These are phyloP conservation scores for Ditula angustiorana DNA, from an alignment of 2,888 invertebrate species.

Conservation along the genomic window DNA sequence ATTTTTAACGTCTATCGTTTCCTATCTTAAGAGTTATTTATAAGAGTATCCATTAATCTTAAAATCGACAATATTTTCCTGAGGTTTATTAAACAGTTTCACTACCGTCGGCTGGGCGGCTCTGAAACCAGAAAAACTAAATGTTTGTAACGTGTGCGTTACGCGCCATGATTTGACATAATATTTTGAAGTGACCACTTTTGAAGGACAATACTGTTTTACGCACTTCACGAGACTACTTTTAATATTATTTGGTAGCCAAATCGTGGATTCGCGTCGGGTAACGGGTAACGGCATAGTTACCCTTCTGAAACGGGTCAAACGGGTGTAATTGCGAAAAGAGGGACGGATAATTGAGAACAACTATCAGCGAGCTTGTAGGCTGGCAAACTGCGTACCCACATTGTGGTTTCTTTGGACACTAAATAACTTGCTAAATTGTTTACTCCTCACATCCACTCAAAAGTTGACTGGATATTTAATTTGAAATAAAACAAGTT, in stretches of 20 bases:
- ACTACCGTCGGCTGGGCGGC: too few relatives aligned
- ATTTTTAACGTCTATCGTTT: too few relatives aligned
- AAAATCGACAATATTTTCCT: too few relatives aligned
- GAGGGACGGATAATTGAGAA: slow-evolving; percentile 12
- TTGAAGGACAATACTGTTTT: too few relatives aligned
- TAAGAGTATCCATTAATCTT: too few relatives aligned
- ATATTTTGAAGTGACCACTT: too few relatives aligned
- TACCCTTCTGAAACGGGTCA: neutral
- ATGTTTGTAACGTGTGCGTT: too few relatives aligned
- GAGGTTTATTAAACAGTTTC: too few relatives aligned
- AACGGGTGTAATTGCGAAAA: slow-evolving; percentile 17
- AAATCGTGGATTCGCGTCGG: neutral
- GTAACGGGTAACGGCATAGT: slow-evolving; percentile 1
- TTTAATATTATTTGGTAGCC: neutral
- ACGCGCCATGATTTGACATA: too few relatives aligned
- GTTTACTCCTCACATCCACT: neutral
- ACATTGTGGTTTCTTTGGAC: neutral
- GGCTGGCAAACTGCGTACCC: neutral
- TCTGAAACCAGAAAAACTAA: too few relatives aligned
- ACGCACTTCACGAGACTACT: neutral
- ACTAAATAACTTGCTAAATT: slow-evolving; percentile 3
- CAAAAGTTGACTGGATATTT: neutral
- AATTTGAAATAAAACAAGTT: too few relatives aligned
- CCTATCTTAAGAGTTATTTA: too few relatives aligned
- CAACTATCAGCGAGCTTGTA: slow-evolving; percentile 9